Percentiles rank a stretch among this genome's conserved stretches.
Evolutionary conservation across 2,113 vertebrate genomes (phyloP).

Genomic region (Scomber scombrus): DNA sequence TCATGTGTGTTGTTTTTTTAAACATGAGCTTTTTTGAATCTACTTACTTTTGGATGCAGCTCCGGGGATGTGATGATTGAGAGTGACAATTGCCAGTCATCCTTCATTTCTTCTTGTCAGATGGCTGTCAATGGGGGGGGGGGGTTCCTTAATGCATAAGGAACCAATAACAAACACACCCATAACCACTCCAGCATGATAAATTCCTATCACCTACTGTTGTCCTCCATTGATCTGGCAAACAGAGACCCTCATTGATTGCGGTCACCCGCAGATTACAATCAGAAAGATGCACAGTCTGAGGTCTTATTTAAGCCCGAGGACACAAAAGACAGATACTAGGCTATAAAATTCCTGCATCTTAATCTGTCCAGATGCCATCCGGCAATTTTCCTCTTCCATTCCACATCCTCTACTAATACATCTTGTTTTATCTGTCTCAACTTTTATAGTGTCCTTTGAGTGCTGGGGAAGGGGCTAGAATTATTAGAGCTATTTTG

Average conservation of each 20-base stretch:
- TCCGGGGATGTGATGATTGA: slow-evolving; percentile 18
- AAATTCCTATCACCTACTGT: slow-evolving; percentile 54
- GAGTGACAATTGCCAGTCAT: slow-evolving; percentile 26
- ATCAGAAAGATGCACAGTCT: slow-evolving; percentile 44
- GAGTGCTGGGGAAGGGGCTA: slow-evolving; percentile 34
- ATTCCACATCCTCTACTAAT: slow-evolving; percentile 20
- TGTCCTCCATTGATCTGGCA: slow-evolving; percentile 67
- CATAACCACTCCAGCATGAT: slow-evolving; percentile 34
- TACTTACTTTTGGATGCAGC: neutral
- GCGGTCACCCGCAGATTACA: slow-evolving; percentile 62
- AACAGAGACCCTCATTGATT: slow-evolving; percentile 67
- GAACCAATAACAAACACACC: slow-evolving; percentile 1
- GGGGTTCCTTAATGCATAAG: neutral
- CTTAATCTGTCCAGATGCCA: slow-evolving; percentile 53
- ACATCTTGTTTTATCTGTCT: slow-evolving; percentile 45
- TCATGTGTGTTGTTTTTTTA: slow-evolving; percentile 4
- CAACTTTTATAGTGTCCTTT: slow-evolving; percentile 44
- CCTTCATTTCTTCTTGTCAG: slow-evolving; percentile 13
- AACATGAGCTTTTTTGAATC: neutral
- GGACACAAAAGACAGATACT: slow-evolving; percentile 46
- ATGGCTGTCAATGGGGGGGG: neutral
- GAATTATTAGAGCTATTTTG: slow-evolving; percentile 60
- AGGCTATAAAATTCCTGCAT: slow-evolving; percentile 43
- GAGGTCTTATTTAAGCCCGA: slow-evolving; percentile 39
- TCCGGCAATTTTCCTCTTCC: slow-evolving; percentile 3